Base-by-base conservation (phyloP, 2,888 invertebrate genomes). In the Busseola fusca region DNA sequence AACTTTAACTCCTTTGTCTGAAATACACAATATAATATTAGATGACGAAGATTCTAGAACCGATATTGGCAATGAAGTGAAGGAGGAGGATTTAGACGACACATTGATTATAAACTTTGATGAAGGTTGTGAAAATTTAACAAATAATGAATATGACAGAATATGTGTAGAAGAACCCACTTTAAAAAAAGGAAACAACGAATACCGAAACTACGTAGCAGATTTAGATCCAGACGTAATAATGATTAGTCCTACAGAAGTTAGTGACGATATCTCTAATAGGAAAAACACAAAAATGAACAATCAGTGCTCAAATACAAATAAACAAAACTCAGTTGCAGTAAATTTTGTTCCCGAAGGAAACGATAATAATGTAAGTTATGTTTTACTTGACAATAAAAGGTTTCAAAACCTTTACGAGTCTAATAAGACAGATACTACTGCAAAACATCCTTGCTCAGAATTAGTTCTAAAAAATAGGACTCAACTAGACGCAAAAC, bases 161-260 rank as follows among this genome's bases (percentile, higher is more conserved):
- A 69, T 74, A 57, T 40, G 52, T 48, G 52, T 62, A 54, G 64
- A 80, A 42, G 57, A 77, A 58, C 54, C 52, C 62, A 40, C 27
- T 12, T 34, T 42, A 14, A 48, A 52, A n/a, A 74, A 60, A 14
- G 14, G 16, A 34, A 57, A 37, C n/a, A 54, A 54, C 10, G 14
- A 60, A 25, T 16, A 3, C 48, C 16, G 21, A 42, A 54, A 42
- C 10, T 27, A 45, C 7, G 5, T 21, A 54, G 18, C 16, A 42
- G n/a, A 6, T 18, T 0, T 25, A 27, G 25, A 62, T 27, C 14
- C n/a, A 45, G 58, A 70, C 45, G 45, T 65, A 27, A 63, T 37
- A 48, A 66, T 21, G n/a, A 66, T 45, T 25, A 48, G 34, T 54
- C 63, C 63, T 10, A 56, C 7, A 48, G 34, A 60, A 27, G 14